phyloP scores from a whole-genome alignment of 1,140 invertebrate genomes.

The Zaprionus vittiger region DNA sequence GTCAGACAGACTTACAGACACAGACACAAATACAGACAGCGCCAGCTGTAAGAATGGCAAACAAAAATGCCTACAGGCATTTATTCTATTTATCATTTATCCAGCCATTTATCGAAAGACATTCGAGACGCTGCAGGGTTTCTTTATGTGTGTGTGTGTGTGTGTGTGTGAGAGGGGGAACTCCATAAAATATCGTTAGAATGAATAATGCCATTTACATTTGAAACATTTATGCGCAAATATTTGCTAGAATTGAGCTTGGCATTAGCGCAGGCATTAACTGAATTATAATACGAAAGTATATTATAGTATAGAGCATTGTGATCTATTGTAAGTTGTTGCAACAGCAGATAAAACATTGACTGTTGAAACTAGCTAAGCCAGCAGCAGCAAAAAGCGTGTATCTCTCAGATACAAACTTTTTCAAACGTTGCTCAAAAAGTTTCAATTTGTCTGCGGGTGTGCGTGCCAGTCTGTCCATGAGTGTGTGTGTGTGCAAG shows the following conservation, averaged over 20 bases:
- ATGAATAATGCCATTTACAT: conserved; percentile 71
- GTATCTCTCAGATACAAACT: conserved; percentile 50
- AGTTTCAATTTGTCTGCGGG: conserved; percentile 74
- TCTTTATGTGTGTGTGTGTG: neutral
- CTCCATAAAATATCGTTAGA: conserved; percentile 55
- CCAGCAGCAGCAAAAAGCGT: conserved; percentile 42
- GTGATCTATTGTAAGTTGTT: conserved; percentile 31
- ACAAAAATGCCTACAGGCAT: conserved; percentile 66
- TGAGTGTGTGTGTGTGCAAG: conserved; percentile 7
- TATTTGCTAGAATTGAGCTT: conserved; percentile 54
- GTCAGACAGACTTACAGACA: neutral
- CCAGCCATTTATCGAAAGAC: conserved; percentile 68
- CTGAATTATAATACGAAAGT: conserved; percentile 33
- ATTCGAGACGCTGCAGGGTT: conserved; percentile 52
- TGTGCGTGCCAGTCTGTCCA: conserved; percentile 23
- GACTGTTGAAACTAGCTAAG: conserved; percentile 47
- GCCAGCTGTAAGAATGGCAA: conserved; percentile 53
- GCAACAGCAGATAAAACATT: conserved; percentile 59
- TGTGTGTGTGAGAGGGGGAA: neutral
- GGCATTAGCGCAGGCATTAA: conserved; percentile 27
- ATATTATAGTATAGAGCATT: conserved; percentile 7
- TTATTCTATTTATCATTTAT: conserved; percentile 79
- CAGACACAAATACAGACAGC: conserved; percentile 21
- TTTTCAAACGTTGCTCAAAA: conserved; percentile 72
- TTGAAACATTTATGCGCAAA: conserved; percentile 73